Evolutionary conservation across 2,888 invertebrate genomes (phyloP).

Genomic region (Drosophila quasianomalipes): DNA sequence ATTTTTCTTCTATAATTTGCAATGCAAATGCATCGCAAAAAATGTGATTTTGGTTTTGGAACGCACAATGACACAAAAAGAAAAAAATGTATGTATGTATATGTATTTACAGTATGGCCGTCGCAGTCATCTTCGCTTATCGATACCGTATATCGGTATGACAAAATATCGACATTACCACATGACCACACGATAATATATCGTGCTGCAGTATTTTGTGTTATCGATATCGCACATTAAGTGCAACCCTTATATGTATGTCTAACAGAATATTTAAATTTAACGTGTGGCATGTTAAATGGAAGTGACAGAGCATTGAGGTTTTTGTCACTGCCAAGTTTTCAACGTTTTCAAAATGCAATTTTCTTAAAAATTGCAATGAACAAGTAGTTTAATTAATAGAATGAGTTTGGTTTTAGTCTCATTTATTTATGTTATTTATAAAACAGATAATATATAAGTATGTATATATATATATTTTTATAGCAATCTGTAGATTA

Average conservation of each 20-base stretch:
- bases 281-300: neutral
- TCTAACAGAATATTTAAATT: neutral
- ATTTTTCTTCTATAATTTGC: conserved; percentile 61
- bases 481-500: conserved; percentile 68
- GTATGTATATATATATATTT: conserved; percentile 54
- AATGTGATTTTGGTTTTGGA: conserved; percentile 70
- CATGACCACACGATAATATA: conserved; percentile 2
- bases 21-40: conserved; percentile 70
- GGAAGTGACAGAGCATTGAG: neutral
- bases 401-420: conserved; percentile 29
- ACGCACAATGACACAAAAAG: conserved; percentile 76
- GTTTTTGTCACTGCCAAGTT: neutral
- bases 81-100: conserved; percentile 71
- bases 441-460: conserved; percentile 79
- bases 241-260: neutral
- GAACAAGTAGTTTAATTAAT: neutral
- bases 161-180: conserved; percentile 22
- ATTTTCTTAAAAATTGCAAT: no score
- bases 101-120: conserved; percentile 66
- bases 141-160: conserved; percentile 41
- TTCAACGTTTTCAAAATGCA: neutral
- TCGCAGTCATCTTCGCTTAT: conserved; percentile 45
- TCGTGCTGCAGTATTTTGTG: neutral
- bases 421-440: conserved; percentile 70
- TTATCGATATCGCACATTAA: conserved; percentile 12